These are phyloP conservation scores for Sclerurus mexicanus DNA, from an alignment of 2,113 vertebrate species.

Conservation along the genomic window DNA sequence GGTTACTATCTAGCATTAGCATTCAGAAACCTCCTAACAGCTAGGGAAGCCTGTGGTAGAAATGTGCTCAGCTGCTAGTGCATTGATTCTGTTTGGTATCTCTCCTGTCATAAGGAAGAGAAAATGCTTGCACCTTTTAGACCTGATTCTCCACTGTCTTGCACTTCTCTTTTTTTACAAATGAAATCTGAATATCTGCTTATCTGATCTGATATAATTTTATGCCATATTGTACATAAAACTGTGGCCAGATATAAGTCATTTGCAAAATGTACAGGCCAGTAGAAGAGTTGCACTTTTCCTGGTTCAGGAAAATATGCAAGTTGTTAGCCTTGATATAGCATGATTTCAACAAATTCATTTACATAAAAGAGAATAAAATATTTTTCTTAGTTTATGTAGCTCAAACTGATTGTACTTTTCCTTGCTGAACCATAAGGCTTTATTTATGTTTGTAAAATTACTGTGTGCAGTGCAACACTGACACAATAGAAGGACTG, in stretches of 20 bases:
- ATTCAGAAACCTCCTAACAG: not conserved
- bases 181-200: not conserved
- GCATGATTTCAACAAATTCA: not conserved
- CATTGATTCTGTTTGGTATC: not conserved
- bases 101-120: not conserved
- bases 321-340: not conserved
- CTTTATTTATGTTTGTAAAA: not conserved
- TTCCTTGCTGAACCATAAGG: not conserved
- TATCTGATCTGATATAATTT: not conserved
- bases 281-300: not conserved
- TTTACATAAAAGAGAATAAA: not conserved
- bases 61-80: not conserved
- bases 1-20: not conserved
- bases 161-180: not conserved
- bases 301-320: not conserved
- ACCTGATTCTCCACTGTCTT: not conserved
- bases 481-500: not conserved
- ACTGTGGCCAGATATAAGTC: not conserved
- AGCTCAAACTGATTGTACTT: not conserved
- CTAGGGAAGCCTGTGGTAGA: not conserved
- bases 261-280: not conserved
- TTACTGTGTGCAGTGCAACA: not conserved
- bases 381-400: not conserved
- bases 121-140: not conserved
- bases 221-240: not conserved